Conservation (phyloP, 2,797 vertebrate genomes). For the Spinus olivaceus region DNA sequence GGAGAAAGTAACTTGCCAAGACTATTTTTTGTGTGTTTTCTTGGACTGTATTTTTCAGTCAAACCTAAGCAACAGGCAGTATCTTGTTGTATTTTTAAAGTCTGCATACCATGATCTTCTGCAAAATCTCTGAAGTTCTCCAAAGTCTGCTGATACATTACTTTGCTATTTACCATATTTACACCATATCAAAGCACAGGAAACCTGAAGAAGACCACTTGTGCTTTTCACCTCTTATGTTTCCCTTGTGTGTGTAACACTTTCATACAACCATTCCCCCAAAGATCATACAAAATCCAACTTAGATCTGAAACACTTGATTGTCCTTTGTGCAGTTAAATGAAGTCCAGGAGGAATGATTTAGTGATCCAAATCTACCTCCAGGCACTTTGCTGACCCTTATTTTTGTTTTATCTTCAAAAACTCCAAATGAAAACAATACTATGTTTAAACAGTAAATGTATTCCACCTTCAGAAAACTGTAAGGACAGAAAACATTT, state of each 20-base stretch:
- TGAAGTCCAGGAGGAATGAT: neutral
- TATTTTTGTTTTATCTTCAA: neutral
- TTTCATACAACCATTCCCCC: neutral
- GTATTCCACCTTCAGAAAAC: neutral
- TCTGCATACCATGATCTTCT: neutral
- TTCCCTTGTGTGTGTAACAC: neutral
- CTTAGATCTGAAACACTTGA: neutral
- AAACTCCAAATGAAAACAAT: neutral
- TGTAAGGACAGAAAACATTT: neutral
- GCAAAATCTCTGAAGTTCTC: neutral
- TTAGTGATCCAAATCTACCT: neutral
- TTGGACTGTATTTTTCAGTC: neutral
- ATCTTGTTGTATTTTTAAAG: constrained; percentile 13
- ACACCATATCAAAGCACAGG: neutral
- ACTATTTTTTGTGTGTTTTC: neutral
- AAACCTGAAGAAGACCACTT: neutral
- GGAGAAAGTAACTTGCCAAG: neutral
- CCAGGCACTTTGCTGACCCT: neutral
- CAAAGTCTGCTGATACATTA: neutral
- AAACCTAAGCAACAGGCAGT: constrained; percentile 7
- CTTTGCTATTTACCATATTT: neutral
- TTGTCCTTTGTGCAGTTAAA: neutral
- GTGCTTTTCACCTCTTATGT: neutral
- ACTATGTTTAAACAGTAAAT: neutral
- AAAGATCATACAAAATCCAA: neutral